Evolutionary conservation across 2,888 invertebrate species (phyloP).

Genomic region (Caenorhabditis sp.): DNA sequence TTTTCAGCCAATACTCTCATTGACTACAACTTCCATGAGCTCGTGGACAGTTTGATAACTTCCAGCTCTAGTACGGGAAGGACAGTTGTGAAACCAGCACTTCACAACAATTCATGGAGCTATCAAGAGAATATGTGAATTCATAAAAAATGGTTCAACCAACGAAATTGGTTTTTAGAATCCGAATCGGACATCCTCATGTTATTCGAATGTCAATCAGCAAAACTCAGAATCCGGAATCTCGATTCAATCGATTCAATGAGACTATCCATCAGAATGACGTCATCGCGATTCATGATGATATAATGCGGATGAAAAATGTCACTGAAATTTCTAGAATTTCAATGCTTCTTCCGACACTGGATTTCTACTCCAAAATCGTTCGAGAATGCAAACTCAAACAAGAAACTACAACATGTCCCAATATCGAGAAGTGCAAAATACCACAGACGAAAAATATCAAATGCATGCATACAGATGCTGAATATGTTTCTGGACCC

Average conservation of each 20-base stretch:
- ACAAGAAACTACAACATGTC: slow-evolving; percentile 25
- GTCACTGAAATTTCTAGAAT: not conserved
- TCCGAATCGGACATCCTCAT: not conserved
- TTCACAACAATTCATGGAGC: slow-evolving; percentile 33
- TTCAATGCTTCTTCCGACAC: slow-evolving; percentile 7
- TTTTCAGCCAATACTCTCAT: slow-evolving; percentile 20
- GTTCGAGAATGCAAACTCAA: slow-evolving; percentile 46
- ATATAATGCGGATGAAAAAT: slow-evolving; percentile 20
- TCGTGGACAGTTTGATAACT: slow-evolving; percentile 36
- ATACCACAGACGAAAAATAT: slow-evolving; percentile 33
- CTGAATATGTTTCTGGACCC: slow-evolving; percentile 37
- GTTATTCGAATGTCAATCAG: too few species aligned
- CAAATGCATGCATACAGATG: slow-evolving; percentile 51
- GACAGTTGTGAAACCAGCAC: slow-evolving; percentile 37
- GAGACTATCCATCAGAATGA: slow-evolving; percentile 39
- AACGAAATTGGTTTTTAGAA: not conserved
- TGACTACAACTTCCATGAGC: slow-evolving; percentile 36
- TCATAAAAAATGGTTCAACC: too few species aligned
- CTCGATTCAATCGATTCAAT: slow-evolving; percentile 12
- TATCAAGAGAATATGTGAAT: not conserved
- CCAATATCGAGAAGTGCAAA: slow-evolving; percentile 33
- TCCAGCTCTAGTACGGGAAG: not conserved
- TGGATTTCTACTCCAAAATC: slow-evolving; percentile 22
- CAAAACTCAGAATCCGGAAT: slow-evolving; percentile 5
- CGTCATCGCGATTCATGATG: slow-evolving; percentile 33